A percentile compares a stretch with the other conserved stretches of the same genome.
Conservation (phyloP, 2,888 invertebrate genomes). For the Caenorhabditis sp. region DNA sequence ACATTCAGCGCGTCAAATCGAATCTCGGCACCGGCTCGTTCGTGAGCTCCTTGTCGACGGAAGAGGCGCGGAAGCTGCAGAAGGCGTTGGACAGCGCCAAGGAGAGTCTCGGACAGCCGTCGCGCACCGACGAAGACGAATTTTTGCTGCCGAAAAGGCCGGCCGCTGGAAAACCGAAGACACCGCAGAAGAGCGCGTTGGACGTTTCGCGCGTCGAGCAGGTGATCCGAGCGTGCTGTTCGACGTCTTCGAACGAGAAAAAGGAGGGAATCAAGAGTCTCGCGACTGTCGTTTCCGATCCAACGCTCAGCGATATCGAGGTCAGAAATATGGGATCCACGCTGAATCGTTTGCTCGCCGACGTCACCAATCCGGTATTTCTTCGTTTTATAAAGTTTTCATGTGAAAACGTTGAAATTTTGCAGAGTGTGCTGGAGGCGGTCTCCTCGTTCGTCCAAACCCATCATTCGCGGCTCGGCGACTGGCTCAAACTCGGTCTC, state of each 20-base stretch:
- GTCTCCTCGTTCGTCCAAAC: constrained; percentile 30
- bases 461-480: constrained; percentile 32
- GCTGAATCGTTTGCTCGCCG: constrained; percentile 35
- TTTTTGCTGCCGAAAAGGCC: constrained; percentile 37
- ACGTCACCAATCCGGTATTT: constrained; percentile 33
- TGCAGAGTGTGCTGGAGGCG: constrained; percentile 42
- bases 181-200: constrained; percentile 28
- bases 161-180: constrained; percentile 7
- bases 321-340: constrained; percentile 40
- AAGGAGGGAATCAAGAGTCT: constrained; percentile 48
- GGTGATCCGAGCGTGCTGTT: constrained; percentile 38
- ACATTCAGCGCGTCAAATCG: constrained; percentile 44
- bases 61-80: constrained; percentile 39
- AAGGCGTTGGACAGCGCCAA: constrained; percentile 24
- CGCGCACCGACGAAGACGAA: constrained; percentile 51
- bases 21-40: constrained; percentile 42
- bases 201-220: constrained; percentile 45
- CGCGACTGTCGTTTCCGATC: constrained; percentile 29
- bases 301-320: constrained; percentile 31
- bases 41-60: constrained; percentile 29
- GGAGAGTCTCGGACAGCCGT: constrained; percentile 23
- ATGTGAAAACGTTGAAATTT: no score
- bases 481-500: constrained; percentile 48
- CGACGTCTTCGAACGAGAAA: constrained; percentile 44
- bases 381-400: no score